Evolutionary conservation across 1,140 invertebrate genomes (phyloP), one percentile per base, ranked within the genome.

Genomic region (Drosophila nannoptera): DNA sequence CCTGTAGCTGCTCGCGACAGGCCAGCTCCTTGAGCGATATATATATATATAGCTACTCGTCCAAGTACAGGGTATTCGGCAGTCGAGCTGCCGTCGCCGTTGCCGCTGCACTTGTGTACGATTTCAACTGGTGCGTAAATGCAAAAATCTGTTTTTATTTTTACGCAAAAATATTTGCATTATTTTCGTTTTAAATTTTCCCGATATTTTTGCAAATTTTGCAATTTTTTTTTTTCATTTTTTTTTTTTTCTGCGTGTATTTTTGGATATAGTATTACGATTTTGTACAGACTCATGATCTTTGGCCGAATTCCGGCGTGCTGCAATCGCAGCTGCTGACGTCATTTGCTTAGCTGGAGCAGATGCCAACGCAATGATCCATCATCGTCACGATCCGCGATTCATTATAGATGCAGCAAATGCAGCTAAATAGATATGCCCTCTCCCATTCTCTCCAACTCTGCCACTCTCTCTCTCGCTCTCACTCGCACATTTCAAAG

Each of bases 301-400:
- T 60, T 38, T 43, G 7, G 58, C 45, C 58, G 33, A 48, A 60
- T 60, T 60, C 45, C 45, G 38, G 7, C 43, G 22, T 40, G 38
- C 33, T 22, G 22, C 12, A 2, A 55, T 54, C 22, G 68, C 68
- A 66, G 62, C 54, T 70, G 68, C 54, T 70, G 68, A 66, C 62
- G 68, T 70, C 62, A 70, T 62, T 53, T 60, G 49, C 11, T 52
- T 36, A 36, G 62, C 62, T 70, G 68, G 68, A 70, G 62, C 40
- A 43, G 14, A 70, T 70, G 62, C 68, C 68, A 59, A 35, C 48
- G 14, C 54, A 33, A 70, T 70, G 68, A 70, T 70, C 68, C 62
- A 70, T 70, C 62, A 66, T 70, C 68, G 40, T 65, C 67, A 48
- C 54, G 22, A 38, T 12, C 35, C 66, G 55, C 54, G 63, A 63